Percentiles rank a stretch among this genome's conserved stretches.
Conservation (phyloP, 2,888 invertebrate species). For the Andrena praecox region DNA sequence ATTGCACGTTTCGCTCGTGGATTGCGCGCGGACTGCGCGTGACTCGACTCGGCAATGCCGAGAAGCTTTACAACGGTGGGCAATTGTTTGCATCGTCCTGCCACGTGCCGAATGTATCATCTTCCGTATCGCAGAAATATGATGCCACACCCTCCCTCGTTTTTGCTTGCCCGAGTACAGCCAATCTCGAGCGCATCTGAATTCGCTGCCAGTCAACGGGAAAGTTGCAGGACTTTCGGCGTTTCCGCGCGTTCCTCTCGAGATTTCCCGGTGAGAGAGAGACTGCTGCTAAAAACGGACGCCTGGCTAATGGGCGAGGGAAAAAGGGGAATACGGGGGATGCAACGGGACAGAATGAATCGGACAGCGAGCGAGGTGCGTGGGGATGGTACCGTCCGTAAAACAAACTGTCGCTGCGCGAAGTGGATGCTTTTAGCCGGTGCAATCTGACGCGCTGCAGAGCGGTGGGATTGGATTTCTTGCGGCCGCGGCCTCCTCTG, state of each 20-base stretch:
- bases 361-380: slow-evolving; percentile 8
- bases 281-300: not conserved
- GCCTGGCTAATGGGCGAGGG: slow-evolving; percentile 36
- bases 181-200: not conserved
- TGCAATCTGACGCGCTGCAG: slow-evolving; percentile 61
- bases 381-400: slow-evolving; percentile 51
- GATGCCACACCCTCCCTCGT: not conserved
- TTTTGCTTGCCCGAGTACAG: not conserved
- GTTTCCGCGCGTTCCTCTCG: not conserved
- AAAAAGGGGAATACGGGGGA: slow-evolving; percentile 27
- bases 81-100: slow-evolving; percentile 51
- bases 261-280: not conserved
- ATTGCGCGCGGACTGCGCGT: slow-evolving; percentile 64
- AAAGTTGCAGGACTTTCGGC: not conserved
- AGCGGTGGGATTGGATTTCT: slow-evolving; percentile 69
- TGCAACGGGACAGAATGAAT: slow-evolving; percentile 24
- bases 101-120: not conserved
- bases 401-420: slow-evolving; percentile 66
- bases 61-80: slow-evolving; percentile 57
- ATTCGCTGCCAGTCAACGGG: too few relatives aligned
- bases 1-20: slow-evolving; percentile 69
- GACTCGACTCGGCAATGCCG: slow-evolving; percentile 62
- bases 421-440: slow-evolving; percentile 69
- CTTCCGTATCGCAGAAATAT: slow-evolving; percentile 1
- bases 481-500: slow-evolving; percentile 48